These are phyloP conservation scores for Andrena praecox DNA, from an alignment of 2,888 invertebrate genomes.

Conservation along the genomic window DNA sequence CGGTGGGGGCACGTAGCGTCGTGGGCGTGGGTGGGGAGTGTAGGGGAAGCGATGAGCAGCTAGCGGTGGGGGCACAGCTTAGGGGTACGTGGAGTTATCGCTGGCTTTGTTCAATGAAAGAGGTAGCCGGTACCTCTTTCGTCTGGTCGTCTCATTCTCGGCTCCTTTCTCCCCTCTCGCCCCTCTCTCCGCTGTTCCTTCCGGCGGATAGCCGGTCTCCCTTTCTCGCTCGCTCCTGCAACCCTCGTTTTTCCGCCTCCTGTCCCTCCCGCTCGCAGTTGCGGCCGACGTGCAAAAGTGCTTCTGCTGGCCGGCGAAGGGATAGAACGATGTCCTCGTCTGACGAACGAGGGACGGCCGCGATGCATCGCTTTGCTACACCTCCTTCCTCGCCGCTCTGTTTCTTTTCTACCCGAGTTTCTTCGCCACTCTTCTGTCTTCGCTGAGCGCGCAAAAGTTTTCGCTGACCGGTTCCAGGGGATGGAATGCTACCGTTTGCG, in stretches of 20 bases:
- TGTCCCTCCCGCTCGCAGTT: background rate
- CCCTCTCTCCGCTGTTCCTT: background rate
- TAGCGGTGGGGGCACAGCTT: constrained; percentile 21
- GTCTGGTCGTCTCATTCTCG: constrained; percentile 33
- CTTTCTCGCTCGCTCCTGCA: constrained; percentile 9
- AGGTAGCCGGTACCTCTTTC: constrained; percentile 48
- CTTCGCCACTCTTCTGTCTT: constrained; percentile 20
- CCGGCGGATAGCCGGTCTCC: background rate
- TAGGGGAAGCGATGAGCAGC: constrained; percentile 22
- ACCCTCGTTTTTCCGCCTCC: constrained; percentile 33
- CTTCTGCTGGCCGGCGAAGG: constrained; percentile 41
- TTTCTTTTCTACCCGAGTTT: constrained; percentile 9
- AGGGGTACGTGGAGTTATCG: constrained; percentile 37
- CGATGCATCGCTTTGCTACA: constrained; percentile 9
- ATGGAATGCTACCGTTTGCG: constrained; percentile 41
- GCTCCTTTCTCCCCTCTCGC: constrained; percentile 6
- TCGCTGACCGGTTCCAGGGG: constrained; percentile 52
- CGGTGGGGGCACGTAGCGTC: constrained; percentile 62
- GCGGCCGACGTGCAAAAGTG: constrained; percentile 47
- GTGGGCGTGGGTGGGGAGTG: constrained; percentile 43
- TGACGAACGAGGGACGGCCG: constrained; percentile 24
- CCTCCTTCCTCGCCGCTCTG: constrained; percentile 1
- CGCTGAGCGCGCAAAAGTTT: constrained; percentile 53
- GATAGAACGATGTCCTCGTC: constrained; percentile 48
- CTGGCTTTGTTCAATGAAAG: constrained; percentile 54